Evolutionary conservation across 2,113 vertebrate species (phyloP), one percentile per base, ranked within the genome.

Genomic region (Aegithalos caudatus): DNA sequence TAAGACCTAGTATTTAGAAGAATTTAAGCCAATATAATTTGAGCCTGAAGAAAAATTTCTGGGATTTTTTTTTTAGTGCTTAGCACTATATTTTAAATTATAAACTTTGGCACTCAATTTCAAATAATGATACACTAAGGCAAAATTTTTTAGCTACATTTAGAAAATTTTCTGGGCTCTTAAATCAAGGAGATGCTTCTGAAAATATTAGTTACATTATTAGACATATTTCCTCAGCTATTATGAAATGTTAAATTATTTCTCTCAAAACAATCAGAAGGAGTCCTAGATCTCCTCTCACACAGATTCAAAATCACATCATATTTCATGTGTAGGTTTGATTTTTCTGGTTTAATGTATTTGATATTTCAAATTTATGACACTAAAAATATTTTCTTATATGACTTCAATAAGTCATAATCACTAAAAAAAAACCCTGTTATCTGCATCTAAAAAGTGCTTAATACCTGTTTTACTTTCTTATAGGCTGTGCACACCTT

Each of bases 341-440:
- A 27, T 27, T 73, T 69, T 87, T 5, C 69, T 61, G 4, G 12
- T 56, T 81, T 61, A 81, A 6, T 29, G 2, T 51, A 44, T 58
- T 86, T 72, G 15, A 51, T 28, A 72, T 44, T 76, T 60, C 5
- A 2, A 54, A 48, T 47, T 72, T 65, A 19, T 33, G 29, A 19
- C 15, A 86, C 2, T 60, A 58, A 82, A 65, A 1, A 38, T 12
- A 22, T 47, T 64, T 61, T 7, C 12, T 58, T 60, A 29, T 38
- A 86, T 60, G 3, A 51, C 15, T 64, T 66, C 38, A 73, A 47
- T 37, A 80, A 72, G 60, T 53, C 14, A 37, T 33, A 44, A 45
- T 29, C 5, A 0, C 4, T 45, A 8, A n/a, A 40, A 24, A 1
- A 24, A 1, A 1, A 5, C 25, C 6, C n/a, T n/a, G n/a, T 21